These are phyloP conservation scores for Leucoptera coffeella DNA, from an alignment of 2,888 invertebrate species.

Conservation along the genomic window DNA sequence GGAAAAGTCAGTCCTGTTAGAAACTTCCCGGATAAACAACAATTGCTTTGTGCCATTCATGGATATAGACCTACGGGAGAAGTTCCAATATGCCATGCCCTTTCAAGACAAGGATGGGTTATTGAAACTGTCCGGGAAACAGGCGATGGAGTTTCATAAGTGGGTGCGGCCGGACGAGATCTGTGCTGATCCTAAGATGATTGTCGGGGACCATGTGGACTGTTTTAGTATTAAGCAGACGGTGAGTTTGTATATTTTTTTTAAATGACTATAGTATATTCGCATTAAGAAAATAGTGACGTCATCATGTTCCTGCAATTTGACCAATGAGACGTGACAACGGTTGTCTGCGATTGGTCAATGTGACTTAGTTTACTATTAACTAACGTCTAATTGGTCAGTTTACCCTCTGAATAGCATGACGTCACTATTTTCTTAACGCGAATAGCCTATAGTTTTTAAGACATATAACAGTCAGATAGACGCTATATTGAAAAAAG, in stretches of 20 bases:
- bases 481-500: too few relatives aligned
- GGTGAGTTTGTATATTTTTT: conserved; percentile 25
- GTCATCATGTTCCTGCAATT: too few relatives aligned
- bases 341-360: too few relatives aligned
- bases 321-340: too few relatives aligned
- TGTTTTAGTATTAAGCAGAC: conserved; percentile 91
- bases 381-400: too few relatives aligned
- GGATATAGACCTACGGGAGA: conserved; percentile 77
- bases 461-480: too few relatives aligned
- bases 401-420: too few relatives aligned
- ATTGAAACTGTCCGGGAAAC: conserved; percentile 77
- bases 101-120: conserved; percentile 77
- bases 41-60: conserved; percentile 90
- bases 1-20: conserved; percentile 74
- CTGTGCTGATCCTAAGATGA: conserved; percentile 70
- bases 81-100: conserved; percentile 70
- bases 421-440: too few relatives aligned
- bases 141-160: conserved; percentile 62
- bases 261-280: too few relatives aligned
- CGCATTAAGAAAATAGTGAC: too few relatives aligned
- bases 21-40: conserved; percentile 81
- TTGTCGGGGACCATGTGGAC: conserved; percentile 64
- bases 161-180: conserved; percentile 85
- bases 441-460: too few relatives aligned
- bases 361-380: too few relatives aligned